Base-by-base conservation (phyloP, 2,888 invertebrate species). In the Cephus pulcher region DNA sequence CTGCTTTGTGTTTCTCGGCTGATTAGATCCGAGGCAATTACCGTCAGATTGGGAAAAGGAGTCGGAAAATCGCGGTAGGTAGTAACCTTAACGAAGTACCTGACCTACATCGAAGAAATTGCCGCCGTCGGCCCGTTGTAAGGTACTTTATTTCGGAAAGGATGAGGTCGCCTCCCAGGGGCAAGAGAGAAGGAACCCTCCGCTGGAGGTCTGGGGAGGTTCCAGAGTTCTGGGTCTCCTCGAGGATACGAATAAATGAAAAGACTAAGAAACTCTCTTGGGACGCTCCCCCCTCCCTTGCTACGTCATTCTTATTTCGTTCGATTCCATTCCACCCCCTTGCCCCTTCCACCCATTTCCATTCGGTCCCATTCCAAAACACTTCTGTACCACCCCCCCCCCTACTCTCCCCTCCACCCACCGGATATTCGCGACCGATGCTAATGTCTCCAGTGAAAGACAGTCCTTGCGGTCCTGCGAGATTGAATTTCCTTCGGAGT, bases 21-120 rank as follows among this genome's bases (percentile, higher is more conserved):
- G 82, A 85, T 85, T 84, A 83, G 82, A 84, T 85, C 80, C 81
- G 74, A 74, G 73, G 78, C 81, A 69, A 82, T 80, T 78, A 81
- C 80, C 80, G 74, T 75, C 75, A 77, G 79, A 78, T 83, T 85
- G 82, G 82, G 79, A 82, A 81, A 79, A 78, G 77, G 73, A 34
- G 74, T 71, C 71, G 71, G 11, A 71, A 71, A 71, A 32, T 71
- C 71, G 12, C 9, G 70, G 32, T 15, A 6, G 40, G 40, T 23
- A 1, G 23, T 23, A 56, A 23, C 56, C 56, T 23, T 56, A 56
- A 56, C 23, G 56, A 56, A 56, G 56, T 23, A 56, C 56, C 56
- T 56, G 56, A 56, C 56, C 56, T 56, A 56, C 56, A 56, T 56
- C 56, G 56, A 56, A 23, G 9, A 23, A 56, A 56, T 56, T 56